Evolutionary conservation across 2,797 vertebrate species (phyloP).

Genomic region (Coreius guichenoti): DNA sequence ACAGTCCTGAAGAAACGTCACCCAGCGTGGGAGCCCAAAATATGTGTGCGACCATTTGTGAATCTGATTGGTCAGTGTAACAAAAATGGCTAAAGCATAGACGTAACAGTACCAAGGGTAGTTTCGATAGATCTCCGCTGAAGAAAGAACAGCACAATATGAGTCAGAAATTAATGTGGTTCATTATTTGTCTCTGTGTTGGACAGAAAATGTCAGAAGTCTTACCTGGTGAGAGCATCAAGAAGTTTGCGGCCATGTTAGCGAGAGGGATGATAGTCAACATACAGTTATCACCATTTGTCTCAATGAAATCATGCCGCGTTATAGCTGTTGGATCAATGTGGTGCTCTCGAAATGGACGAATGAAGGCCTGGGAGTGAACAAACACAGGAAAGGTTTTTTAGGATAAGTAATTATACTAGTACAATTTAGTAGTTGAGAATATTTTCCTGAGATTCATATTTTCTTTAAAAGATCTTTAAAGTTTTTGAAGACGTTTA

Average conservation of each 20-base stretch:
- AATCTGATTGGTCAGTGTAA: conserved; percentile 98
- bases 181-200: neutral
- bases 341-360: conserved; percentile 97
- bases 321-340: conserved; percentile 99
- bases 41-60: conserved; percentile 99
- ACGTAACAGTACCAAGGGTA: conserved; percentile 94
- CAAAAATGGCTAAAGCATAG: conserved; percentile 91
- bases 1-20: conserved; percentile 90
- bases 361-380: conserved; percentile 89
- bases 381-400: neutral
- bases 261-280: conserved; percentile 89
- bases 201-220: conserved; percentile 33
- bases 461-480: neutral
- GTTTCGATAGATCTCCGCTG: conserved; percentile 83
- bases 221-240: conserved; percentile 87
- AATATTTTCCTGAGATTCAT: conserved; percentile 7
- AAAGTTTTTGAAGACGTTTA: neutral
- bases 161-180: neutral
- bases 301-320: conserved; percentile 98
- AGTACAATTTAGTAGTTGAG: neutral
- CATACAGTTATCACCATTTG: conserved; percentile 99
- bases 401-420: neutral
- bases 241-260: conserved; percentile 93
- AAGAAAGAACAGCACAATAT: conserved; percentile 2
- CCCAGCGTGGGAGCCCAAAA: conserved; percentile 92